Percentiles rank a stretch among this genome's conserved stretches.
phyloP scores from a whole-genome alignment of 2,888 invertebrate species.

The Patella depressa region DNA sequence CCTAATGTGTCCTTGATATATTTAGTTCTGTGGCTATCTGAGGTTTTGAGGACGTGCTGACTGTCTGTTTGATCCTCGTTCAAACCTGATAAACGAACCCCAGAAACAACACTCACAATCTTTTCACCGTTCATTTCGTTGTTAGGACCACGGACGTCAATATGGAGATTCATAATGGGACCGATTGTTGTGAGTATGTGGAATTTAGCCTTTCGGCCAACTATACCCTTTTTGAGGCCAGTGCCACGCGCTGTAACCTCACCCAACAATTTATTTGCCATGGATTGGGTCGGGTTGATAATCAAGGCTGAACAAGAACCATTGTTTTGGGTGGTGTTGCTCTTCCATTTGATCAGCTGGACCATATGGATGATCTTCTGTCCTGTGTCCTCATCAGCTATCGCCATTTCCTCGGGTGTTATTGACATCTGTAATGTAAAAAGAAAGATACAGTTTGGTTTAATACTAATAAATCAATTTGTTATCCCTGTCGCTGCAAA shows the following conservation, averaged over 20 bases:
- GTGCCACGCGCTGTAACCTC: conserved; percentile 62
- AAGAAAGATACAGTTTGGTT: background rate
- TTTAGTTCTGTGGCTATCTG: background rate
- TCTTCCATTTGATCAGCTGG: conserved; percentile 59
- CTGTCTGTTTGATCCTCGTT: too few species aligned
- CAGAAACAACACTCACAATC: conserved; percentile 38
- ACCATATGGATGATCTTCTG: conserved; percentile 63
- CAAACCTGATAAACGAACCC: background rate
- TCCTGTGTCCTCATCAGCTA: conserved; percentile 54
- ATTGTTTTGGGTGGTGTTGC: conserved; percentile 18
- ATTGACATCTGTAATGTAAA: conserved; percentile 48
- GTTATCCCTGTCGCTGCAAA: too few species aligned
- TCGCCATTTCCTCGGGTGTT: conserved; percentile 65
- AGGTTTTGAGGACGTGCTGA: too few species aligned
- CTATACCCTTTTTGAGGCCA: conserved; percentile 66
- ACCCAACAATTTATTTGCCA: conserved; percentile 36
- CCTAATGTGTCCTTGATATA: conserved; percentile 54
- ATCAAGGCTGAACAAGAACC: background rate
- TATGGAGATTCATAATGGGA: conserved; percentile 42
- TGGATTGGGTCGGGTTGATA: conserved; percentile 20
- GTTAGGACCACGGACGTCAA: conserved; percentile 63
- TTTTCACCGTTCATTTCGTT: conserved; percentile 56
- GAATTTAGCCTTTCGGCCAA: conserved; percentile 66
- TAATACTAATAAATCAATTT: background rate
- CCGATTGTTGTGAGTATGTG: conserved; percentile 48